Conservation (phyloP, 2,113 vertebrate species). For the Pachyramphus minor region DNA sequence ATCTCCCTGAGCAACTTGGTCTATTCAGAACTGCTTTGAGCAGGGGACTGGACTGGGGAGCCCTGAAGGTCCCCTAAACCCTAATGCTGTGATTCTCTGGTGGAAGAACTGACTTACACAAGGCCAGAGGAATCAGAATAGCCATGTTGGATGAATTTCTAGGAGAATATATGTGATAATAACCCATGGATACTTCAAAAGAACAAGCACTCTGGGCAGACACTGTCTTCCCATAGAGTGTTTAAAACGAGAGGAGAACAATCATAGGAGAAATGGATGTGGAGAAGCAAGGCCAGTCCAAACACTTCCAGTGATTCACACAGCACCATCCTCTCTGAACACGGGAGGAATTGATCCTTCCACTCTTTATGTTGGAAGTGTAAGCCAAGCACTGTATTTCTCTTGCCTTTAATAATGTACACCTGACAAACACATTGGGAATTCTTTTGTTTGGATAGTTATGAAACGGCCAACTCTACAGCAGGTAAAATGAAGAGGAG, state of each 20-base stretch:
- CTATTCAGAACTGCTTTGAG: background rate
- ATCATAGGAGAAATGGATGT: background rate
- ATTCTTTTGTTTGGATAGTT: background rate
- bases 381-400: background rate
- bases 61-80: background rate
- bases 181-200: background rate
- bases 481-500: slow-evolving; percentile 12
- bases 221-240: background rate
- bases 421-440: background rate
- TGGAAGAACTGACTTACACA: background rate
- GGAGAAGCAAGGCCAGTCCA: background rate
- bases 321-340: background rate
- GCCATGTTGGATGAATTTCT: rapidly evolving
- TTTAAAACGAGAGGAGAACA: background rate
- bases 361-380: background rate
- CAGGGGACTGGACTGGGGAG: background rate
- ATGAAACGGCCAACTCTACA: background rate
- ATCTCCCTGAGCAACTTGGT: background rate
- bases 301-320: background rate
- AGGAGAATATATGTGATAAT: background rate
- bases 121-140: background rate
- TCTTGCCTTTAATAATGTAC: background rate
- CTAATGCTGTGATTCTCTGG: background rate
- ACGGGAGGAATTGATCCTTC: background rate
- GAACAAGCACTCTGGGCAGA: background rate